Percentiles rank a stretch among this genome's conserved stretches.
Conservation (phyloP, 1,140 invertebrate species). For the Tyrophagus putrescentiae region DNA sequence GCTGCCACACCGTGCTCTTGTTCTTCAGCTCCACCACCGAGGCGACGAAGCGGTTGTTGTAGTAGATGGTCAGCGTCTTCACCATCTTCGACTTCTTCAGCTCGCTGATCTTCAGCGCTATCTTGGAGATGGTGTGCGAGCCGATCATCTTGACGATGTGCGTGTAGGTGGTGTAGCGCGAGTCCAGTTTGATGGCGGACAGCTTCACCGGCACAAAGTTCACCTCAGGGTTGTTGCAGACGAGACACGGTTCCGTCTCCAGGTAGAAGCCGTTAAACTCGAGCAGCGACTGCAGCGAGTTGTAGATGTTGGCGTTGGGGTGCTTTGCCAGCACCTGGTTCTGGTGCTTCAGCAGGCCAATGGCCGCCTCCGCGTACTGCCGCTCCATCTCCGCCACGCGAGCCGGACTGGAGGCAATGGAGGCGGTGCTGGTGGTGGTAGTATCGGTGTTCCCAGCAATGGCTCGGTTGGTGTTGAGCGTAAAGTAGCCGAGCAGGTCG, state of each 20-base stretch:
- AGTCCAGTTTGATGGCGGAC: conserved; percentile 83
- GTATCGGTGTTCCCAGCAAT: too few species aligned
- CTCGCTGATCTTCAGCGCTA: conserved; percentile 80
- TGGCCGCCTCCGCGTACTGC: conserved; percentile 66
- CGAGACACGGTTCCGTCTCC: conserved; percentile 88
- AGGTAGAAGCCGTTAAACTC: conserved; percentile 91
- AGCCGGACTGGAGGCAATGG: conserved; percentile 11
- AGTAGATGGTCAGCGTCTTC: conserved; percentile 84
- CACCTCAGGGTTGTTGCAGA: conserved; percentile 93
- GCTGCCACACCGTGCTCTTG: conserved; percentile 85
- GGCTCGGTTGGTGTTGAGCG: conserved; percentile 44
- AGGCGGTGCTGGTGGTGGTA: conserved; percentile 28
- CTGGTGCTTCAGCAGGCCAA: conserved; percentile 65
- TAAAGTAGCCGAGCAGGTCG: conserved; percentile 83
- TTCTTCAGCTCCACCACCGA: conserved; percentile 94
- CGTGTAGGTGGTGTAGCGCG: conserved; percentile 91
- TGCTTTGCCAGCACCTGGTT: conserved; percentile 74
- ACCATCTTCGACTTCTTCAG: conserved; percentile 95
- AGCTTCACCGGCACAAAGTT: conserved; percentile 80
- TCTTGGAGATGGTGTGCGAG: conserved; percentile 84
- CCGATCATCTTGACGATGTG: conserved; percentile 91
- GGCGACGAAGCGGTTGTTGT: conserved; percentile 87
- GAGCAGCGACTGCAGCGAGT: conserved; percentile 72
- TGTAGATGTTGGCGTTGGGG: conserved; percentile 84
- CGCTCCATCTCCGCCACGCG: conserved; percentile 37